These are phyloP conservation scores for Oreotragus oreotragus DNA, from an alignment of 2,113 vertebrate species.

Conservation along the genomic window DNA sequence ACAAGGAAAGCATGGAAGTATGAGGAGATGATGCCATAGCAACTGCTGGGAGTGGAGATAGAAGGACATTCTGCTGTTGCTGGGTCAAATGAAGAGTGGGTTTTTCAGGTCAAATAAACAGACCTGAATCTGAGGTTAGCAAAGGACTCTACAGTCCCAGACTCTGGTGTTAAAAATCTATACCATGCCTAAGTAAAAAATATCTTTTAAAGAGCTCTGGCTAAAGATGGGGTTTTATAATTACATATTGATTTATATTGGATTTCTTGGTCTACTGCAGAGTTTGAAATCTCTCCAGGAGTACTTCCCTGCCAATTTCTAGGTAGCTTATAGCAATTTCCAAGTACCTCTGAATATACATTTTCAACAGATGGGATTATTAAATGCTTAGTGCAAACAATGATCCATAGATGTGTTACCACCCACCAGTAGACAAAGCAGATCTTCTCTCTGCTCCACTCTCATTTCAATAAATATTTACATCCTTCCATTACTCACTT, in stretches of 20 bases:
- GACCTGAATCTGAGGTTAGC: background rate
- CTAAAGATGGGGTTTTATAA: constrained; percentile 36
- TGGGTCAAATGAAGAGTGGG: background rate
- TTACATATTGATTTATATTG: constrained; percentile 57
- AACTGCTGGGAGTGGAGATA: background rate
- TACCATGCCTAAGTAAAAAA: background rate
- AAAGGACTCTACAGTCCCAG: background rate
- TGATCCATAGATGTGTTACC: constrained; percentile 50
- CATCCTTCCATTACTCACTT: constrained; percentile 33
- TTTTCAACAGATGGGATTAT: constrained; percentile 64
- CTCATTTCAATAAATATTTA: constrained; percentile 62
- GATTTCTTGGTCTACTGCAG: constrained; percentile 30
- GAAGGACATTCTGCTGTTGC: background rate
- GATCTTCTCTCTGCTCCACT: background rate
- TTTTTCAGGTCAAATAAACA: background rate
- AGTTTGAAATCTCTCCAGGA: constrained; percentile 42
- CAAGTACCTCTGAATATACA: constrained; percentile 39
- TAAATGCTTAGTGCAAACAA: constrained; percentile 59
- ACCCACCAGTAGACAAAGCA: constrained; percentile 42
- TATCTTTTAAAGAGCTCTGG: background rate
- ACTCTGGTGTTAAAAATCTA: background rate
- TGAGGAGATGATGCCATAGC: background rate
- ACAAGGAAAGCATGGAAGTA: background rate
- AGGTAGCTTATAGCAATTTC: constrained; percentile 54
- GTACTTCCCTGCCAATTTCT: constrained; percentile 49